These are phyloP conservation scores for Rutpela maculata DNA, from an alignment of 2,888 invertebrate genomes.

Conservation along the genomic window DNA sequence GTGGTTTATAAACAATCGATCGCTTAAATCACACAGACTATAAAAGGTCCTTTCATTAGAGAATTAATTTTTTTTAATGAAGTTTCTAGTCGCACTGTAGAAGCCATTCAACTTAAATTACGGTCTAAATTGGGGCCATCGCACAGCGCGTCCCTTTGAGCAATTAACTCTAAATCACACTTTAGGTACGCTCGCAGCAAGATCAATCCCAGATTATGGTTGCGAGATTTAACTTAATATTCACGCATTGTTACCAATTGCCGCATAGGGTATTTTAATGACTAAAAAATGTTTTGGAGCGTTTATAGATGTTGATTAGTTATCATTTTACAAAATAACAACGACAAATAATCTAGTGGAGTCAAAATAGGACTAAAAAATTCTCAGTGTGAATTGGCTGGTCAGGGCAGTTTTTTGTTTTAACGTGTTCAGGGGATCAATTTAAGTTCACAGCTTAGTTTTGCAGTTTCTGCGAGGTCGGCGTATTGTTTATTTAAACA, in stretches of 20 bases:
- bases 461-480: too few species aligned
- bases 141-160: background rate
- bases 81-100: background rate
- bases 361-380: too few species aligned
- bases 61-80: background rate
- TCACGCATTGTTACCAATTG: background rate
- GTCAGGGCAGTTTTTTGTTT: too few species aligned
- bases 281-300: background rate
- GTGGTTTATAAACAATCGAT: too few species aligned
- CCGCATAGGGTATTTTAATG: background rate
- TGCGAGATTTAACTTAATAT: background rate
- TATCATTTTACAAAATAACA: too few species aligned
- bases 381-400: too few species aligned
- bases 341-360: too few species aligned
- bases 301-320: too few species aligned
- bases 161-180: constrained; percentile 1
- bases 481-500: too few species aligned
- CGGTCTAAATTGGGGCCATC: background rate
- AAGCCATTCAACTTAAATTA: background rate
- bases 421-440: too few species aligned
- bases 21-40: too few species aligned
- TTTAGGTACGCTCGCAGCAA: background rate
- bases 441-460: too few species aligned
- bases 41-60: background rate
- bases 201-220: background rate